Base-by-base conservation (phyloP, 2,113 vertebrate species). In the Gallinago paraguaiae region DNA sequence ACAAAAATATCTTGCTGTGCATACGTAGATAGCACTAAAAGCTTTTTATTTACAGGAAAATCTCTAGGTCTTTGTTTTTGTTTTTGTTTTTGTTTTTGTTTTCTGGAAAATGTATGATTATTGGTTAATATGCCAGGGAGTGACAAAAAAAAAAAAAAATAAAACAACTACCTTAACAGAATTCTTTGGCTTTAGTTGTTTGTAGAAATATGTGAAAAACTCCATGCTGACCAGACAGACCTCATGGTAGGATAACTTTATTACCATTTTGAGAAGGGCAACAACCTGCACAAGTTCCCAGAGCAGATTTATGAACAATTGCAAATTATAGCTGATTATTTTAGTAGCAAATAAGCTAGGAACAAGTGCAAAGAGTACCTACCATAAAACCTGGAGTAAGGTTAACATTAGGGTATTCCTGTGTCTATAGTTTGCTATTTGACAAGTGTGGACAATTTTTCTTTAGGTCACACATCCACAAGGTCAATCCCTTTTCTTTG, bases 101-200 rank as follows among this genome's bases (percentile, higher is more conserved):
- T 39, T 7, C 27, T 23, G 9, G 10, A 75, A 95, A 76, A 59
- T 16, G 0, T 25, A 51, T 39, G 31, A 57, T 77, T 81, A 46
- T 27, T 14, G 22, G 10, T 43, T 90, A 67, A n/a, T 70, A 57
- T 50, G 39, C 53, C 11, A 81, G 15, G 4, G 5, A 90, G 4
- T 22, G 5, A 31, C 5, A 0, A 45, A 30, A 39, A 39, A 39
- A 39, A 39, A 39, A 37, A 27, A 19, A 27, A 37, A 17, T 18
- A 15, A 50, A 45, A 16, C 3, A 10, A 6, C n/a, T 54, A 39
- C 8, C 17, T 53, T 30, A 72, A 53, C 2, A 3, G 0, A 1
- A 19, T 70, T 57, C 24, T 67, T 81, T 63, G 41, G 10, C 19
- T 82, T 91, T 46, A 69, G 12, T 60, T 65, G 2, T 65, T 74